Base-by-base conservation (phyloP, 2,113 vertebrate genomes). In the Paracyprichromis sp. region DNA sequence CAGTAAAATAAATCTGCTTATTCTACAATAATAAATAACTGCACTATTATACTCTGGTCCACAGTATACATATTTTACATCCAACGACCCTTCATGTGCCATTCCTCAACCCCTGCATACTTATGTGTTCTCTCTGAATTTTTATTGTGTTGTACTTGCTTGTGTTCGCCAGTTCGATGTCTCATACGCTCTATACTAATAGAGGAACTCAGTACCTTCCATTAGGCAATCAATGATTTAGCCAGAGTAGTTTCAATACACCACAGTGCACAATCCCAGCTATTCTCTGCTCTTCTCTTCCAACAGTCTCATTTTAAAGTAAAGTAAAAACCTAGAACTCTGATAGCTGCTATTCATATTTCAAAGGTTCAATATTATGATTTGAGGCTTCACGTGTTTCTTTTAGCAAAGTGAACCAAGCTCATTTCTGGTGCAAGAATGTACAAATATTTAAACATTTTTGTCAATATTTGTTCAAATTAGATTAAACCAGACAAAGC, bases 361-460 rank as follows among this genome's bases (percentile, higher is more conserved):
- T 52, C 84, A n/a, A 83, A 17, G 29, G 84, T 81, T 76, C 24
- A 86, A 76, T 26, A 71, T 61, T 86, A 43, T 63, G 14, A 89
- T 79, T 86, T 31, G 24, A 47, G 19, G 81, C 89, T 89, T 82
- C 45, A 79, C 43, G 1, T 87, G 73, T 78, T 78, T 84, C 24
- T 86, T 88, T 89, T 81, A 83, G 38, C 56, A 91, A 87, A 91
- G 79, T 90, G 54, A 94, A 91, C 86, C 73, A 84, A 83, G 84
- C 76, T 80, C 14, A 85, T 90, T 88, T 86, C 29, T 4, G 6
- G 31, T 83, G 63, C 36, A 89, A 78, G 53, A 90, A 91, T 90
- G 82, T 34, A 88, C 89, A 93, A 86, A 90, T 89, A 79, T 86
- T 85, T 78, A 57, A 90, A 84, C 53, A 31, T 54, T 78, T 6